Evolutionary conservation across 92 coral and sea anemone genomes (phyloP), one percentile per base, ranked within the genome.

Genomic region (Zoanthus sociatus): DNA sequence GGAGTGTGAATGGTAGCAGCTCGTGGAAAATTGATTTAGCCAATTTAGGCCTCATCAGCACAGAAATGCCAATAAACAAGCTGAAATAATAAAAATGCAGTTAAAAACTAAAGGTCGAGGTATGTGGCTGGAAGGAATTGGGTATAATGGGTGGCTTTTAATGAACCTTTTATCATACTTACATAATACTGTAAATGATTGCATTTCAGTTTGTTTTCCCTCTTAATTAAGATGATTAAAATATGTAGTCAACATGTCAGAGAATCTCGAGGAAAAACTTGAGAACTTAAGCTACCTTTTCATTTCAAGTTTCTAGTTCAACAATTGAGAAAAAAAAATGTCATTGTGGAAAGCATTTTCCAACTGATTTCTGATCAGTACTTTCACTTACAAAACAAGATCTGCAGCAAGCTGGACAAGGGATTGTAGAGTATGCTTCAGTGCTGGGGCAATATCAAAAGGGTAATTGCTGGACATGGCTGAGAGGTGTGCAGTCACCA

Each of bases 401-500:
- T 90, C 94, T 6, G 97, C 94, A 66, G 93, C 89, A n/a, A 97
- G 98, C 44, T 93, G 98, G 17, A 95, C 92, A 14, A 97, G 90
- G 30, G 98, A 92, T 71, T 89, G 92, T 37, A 95, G 91, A 18
- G 95, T 93, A 76, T 97, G 98, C 79, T 93, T 92, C 33, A 97
- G 79, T 16, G 98, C 96, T 50, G 99, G 94, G 20, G 94, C 99
- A 68, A 93, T 87, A 71, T 91, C 96, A 84, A 92, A 91, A 8
- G 97, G 90, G 55, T 86, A 87, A 82, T 86, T 90, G 51, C 94
- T 82, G n/a, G 95, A 96, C 94, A 93, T 92, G 33, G 96, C 92
- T n/a, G 90, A 91, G 95, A 97, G 76, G 69, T 97, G 99, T 1
- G 99, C 95, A 21, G 94, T 83, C 76, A 97, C 94, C 31, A 97